These are phyloP conservation scores for Lasioglossum figueresi DNA, from an alignment of 2,888 invertebrate species.

Conservation along the genomic window DNA sequence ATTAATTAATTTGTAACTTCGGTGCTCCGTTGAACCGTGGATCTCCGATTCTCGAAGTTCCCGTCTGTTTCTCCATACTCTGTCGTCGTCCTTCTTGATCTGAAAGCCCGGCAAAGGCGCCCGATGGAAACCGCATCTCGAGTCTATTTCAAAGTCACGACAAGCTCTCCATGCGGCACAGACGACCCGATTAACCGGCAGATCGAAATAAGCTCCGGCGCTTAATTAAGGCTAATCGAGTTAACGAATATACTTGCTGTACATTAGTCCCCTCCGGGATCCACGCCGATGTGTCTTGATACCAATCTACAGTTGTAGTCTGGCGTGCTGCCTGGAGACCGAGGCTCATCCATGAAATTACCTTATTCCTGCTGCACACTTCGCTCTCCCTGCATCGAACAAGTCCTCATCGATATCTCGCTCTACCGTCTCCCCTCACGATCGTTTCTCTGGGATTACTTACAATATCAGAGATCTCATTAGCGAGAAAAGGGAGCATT, in stretches of 20 bases:
- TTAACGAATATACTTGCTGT: conserved; percentile 68
- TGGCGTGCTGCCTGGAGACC: conserved; percentile 55
- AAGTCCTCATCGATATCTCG: conserved; percentile 28
- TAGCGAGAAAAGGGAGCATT: neutral
- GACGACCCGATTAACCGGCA: conserved; percentile 66
- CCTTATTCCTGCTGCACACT: conserved; percentile 15
- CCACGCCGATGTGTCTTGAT: conserved; percentile 61
- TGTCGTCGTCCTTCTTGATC: conserved; percentile 20
- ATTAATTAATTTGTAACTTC: conserved; percentile 53
- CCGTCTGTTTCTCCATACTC: conserved; percentile 7
- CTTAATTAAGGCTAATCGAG: conserved; percentile 71
- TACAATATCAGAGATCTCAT: neutral
- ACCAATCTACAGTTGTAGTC: conserved; percentile 56
- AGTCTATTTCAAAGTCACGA: conserved; percentile 64
- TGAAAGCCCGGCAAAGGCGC: conserved; percentile 16
- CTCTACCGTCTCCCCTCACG: conserved; percentile 5
- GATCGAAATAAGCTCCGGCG: conserved; percentile 68
- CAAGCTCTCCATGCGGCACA: conserved; percentile 34
- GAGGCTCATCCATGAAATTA: conserved; percentile 54
- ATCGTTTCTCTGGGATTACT: conserved; percentile 34
- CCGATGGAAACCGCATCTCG: conserved; percentile 53
- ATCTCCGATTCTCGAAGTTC: conserved; percentile 20
- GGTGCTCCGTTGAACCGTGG: conserved; percentile 9
- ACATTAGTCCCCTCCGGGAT: conserved; percentile 40
- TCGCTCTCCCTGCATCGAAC: neutral